Percentiles rank a stretch among this genome's conserved stretches.
Conservation (phyloP, 2,113 vertebrate species). For the Ptychochromis oligacanthus region DNA sequence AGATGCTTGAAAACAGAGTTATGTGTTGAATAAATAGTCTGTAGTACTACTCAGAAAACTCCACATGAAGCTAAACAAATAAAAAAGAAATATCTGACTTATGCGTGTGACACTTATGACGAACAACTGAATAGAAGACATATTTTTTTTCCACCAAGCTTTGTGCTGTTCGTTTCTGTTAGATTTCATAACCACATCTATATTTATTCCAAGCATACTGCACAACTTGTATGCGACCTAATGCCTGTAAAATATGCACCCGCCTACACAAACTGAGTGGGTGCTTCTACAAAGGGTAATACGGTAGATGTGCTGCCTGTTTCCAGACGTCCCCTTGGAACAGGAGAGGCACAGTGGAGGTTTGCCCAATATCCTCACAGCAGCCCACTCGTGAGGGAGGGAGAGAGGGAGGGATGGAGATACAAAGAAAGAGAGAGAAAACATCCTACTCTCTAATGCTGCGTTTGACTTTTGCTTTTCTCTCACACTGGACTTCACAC, state of each 20-base stretch:
- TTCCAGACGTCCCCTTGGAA: slow-evolving; percentile 83
- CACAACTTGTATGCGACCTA: slow-evolving; percentile 59
- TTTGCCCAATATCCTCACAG: slow-evolving; percentile 80
- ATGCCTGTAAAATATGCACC: slow-evolving; percentile 63
- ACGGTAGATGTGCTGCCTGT: slow-evolving; percentile 84
- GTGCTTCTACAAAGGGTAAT: slow-evolving; percentile 87
- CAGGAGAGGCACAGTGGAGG: slow-evolving; percentile 77
- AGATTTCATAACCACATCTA: slow-evolving; percentile 62
- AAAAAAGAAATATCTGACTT: not conserved
- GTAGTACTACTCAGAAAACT: not conserved
- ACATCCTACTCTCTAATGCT: slow-evolving; percentile 61
- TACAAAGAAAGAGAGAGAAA: slow-evolving; percentile 51
- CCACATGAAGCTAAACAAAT: not conserved
- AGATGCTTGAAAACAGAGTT: slow-evolving; percentile 9
- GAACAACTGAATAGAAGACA: not conserved
- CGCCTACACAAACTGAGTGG: slow-evolving; percentile 69
- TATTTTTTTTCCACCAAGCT: not conserved
- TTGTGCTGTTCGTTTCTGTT: slow-evolving; percentile 34
- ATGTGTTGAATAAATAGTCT: not conserved
- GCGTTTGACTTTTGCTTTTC: slow-evolving; percentile 60
- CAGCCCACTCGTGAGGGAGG: slow-evolving; percentile 66
- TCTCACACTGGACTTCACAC: slow-evolving; percentile 33
- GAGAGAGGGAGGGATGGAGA: slow-evolving; percentile 48
- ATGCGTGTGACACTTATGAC: accelerated
- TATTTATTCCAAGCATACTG: slow-evolving; percentile 58